A percentile compares a stretch with the other conserved stretches of the same genome.
Conservation (phyloP, 1,140 invertebrate species). For the Pseudomyrmex cubaensis region DNA sequence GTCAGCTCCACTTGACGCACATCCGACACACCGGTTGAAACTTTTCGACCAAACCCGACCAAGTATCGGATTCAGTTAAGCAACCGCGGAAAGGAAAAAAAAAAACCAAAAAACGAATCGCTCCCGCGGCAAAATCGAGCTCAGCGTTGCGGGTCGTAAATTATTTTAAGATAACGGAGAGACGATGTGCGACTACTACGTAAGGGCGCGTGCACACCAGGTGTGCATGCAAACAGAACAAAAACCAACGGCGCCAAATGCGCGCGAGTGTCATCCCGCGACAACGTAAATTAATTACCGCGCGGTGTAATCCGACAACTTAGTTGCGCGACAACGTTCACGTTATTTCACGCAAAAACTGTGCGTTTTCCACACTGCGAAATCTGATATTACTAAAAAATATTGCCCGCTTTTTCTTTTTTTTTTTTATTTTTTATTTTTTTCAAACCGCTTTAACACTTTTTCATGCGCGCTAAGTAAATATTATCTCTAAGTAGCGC, state of each 20-base stretch:
- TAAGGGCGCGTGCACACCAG: slow-evolving; percentile 25
- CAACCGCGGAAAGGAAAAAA: neutral
- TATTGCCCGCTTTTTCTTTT: too few species aligned
- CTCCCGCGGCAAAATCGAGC: slow-evolving; percentile 9
- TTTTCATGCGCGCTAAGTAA: too few species aligned
- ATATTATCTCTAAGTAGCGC: too few species aligned
- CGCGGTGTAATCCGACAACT: neutral
- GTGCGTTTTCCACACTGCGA: too few species aligned
- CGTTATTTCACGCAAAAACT: too few species aligned
- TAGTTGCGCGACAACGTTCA: too few species aligned
- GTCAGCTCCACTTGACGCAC: neutral
- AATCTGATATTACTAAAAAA: too few species aligned
- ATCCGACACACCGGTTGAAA: neutral
- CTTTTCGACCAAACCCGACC: neutral
- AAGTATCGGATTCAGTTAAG: neutral
- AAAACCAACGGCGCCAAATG: slow-evolving; percentile 1
- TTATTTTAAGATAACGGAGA: slow-evolving; percentile 26
- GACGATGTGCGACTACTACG: slow-evolving; percentile 17
- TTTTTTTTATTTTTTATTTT: too few species aligned
- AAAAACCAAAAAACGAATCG: slow-evolving; percentile 3
- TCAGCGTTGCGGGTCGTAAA: slow-evolving; percentile 32
- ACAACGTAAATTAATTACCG: slow-evolving; percentile 12
- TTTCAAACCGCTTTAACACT: too few species aligned
- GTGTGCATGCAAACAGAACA: neutral
- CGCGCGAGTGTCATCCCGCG: neutral